Percentiles rank a stretch among this genome's conserved stretches.
Evolutionary conservation across 2,888 invertebrate species (phyloP).

Genomic region (Andrena chrysosceles): DNA sequence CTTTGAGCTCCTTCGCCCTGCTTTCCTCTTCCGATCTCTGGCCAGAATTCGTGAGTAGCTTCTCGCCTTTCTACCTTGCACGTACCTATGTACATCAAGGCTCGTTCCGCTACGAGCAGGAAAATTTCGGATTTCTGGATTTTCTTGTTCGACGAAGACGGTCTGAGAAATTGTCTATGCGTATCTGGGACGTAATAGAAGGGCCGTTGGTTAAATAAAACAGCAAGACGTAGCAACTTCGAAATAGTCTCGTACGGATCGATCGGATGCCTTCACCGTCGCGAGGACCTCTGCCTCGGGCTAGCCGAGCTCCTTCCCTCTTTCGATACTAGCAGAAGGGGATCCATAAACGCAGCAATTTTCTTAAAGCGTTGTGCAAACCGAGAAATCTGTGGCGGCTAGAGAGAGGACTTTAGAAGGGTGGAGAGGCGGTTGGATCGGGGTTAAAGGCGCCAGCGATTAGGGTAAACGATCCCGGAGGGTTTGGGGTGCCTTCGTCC

Average conservation of each 20-base stretch:
- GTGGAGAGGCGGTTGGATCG: constrained; percentile 35
- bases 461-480: constrained; percentile 75
- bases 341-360: constrained; percentile 46
- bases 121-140: no score
- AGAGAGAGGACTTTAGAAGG: constrained; percentile 24
- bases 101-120: no score
- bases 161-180: background rate
- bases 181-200: constrained; percentile 15
- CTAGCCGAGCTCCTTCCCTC: background rate
- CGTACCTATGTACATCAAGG: no score
- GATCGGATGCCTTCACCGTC: constrained; percentile 8
- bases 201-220: constrained; percentile 37
- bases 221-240: constrained; percentile 4
- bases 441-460: constrained; percentile 71
- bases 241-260: constrained; percentile 21
- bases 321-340: constrained; percentile 22
- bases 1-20: constrained; percentile 39
- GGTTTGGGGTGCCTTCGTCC: constrained; percentile 46
- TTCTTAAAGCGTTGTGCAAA: constrained; percentile 59
- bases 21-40: constrained; percentile 22
- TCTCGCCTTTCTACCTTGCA: constrained; percentile 7
- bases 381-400: constrained; percentile 55
- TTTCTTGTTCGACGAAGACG: background rate
- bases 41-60: constrained; percentile 25
- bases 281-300: constrained; percentile 5